Evolutionary conservation across 2,797 vertebrate genomes (phyloP).

Genomic region (Borostomias antarcticus): DNA sequence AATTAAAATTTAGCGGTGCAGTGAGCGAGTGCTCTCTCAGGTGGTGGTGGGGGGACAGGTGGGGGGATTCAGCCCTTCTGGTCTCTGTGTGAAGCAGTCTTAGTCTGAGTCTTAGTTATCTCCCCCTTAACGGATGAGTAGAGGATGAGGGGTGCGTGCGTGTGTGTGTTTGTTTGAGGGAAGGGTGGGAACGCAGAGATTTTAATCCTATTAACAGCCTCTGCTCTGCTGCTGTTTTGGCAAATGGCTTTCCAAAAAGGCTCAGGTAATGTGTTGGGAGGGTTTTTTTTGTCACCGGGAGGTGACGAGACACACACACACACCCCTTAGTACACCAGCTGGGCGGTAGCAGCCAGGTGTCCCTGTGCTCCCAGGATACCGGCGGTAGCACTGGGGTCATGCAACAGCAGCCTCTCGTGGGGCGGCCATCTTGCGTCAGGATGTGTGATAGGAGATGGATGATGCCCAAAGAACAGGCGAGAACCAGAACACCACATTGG

Average conservation of each 20-base stretch:
- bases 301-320: neutral
- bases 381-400: neutral
- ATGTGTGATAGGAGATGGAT: neutral
- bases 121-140: constrained; percentile 24
- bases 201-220: constrained; percentile 76
- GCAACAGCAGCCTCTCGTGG: neutral
- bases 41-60: constrained; percentile 19
- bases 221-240: constrained; percentile 53
- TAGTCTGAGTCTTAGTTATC: constrained; percentile 51
- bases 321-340: constrained; percentile 15
- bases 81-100: constrained; percentile 24
- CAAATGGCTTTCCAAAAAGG: constrained; percentile 74
- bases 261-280: constrained; percentile 73
- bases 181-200: constrained; percentile 57
- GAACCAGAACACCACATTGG: neutral
- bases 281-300: constrained; percentile 63
- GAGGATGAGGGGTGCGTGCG: neutral
- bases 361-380: constrained; percentile 5
- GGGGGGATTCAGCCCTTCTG: constrained; percentile 41
- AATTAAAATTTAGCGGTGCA: constrained; percentile 69
- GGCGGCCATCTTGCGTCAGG: neutral
- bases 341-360: constrained; percentile 55
- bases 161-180: constrained; percentile 36
- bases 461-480: neutral
- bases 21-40: constrained; percentile 30